Base-by-base conservation (phyloP, 1,140 invertebrate species). In the Drosophila equinoxialis region DNA sequence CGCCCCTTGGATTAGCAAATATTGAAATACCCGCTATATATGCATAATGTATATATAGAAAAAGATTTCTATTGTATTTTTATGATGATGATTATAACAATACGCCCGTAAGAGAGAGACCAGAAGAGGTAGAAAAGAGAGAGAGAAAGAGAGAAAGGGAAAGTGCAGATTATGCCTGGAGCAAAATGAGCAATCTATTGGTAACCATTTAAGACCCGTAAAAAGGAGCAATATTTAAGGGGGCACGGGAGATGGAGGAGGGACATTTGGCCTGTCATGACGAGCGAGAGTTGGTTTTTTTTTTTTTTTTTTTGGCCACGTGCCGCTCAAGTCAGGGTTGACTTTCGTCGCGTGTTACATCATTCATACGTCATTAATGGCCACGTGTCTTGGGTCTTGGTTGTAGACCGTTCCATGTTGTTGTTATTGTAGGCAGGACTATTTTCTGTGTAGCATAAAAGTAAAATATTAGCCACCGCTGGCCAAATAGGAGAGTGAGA, bases 341-440 rank as follows among this genome's bases (percentile, higher is more conserved):
- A 62, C 59, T 62, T 65, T 65, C 73, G 86, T 92, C 91, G 91
- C 91, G 91, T 92, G 91, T 92, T 92, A 92, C 81, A 91, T 92
- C 91, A 92, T 92, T 92, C 91, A 92, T 92, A 92, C 83, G 91
- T 92, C 90, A 92, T 92, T 92, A 92, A 83, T 81, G 79, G 91
- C 74, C 91, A 91, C 91, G 91, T 92, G 91, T 86, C 79, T 55
- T 41, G 26, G 17, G 48, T 54, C 37, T 33, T 33, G 45, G 26
- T 69, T 41, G 10, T 73, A 59, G 70, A 73, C 35, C n/a, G 41
- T 26, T 3, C 35, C 37, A 11, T 65, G 17, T 62, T 63, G 64
- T 80, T 89, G 83, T 87, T 89, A 70, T 89, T 87, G 80, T 84
- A 87, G 80, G 84, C 84, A 68, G 83, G 74, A 74, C 74, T 74